Base-by-base conservation (phyloP, 2,888 invertebrate genomes). In the Leptopterna dolabrata region DNA sequence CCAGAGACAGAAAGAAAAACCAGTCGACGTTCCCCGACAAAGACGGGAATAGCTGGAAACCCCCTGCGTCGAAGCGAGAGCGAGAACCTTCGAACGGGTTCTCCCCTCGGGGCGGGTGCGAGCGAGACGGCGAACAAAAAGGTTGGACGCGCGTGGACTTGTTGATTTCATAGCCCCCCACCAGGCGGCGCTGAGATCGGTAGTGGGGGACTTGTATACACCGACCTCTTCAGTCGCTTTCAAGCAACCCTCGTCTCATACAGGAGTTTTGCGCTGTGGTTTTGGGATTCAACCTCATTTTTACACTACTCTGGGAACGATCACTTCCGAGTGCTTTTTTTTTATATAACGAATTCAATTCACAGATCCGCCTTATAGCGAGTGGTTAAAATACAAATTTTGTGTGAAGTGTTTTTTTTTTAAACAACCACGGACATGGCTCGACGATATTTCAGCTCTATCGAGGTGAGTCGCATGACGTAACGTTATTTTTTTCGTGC, bases 151-250 rank as follows among this genome's bases (percentile, higher is more conserved):
- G 81, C 47, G 47, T 81, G 83, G 83, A 83, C 63, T 71, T 83
- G 83, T 83, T 71, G 83, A 70, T 83, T 83, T 43, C 63, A 29
- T 36, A 36, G 63, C 41, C 83, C 47, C 47, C 83, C 83, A 13
- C 83, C 70, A 83, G 83, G 83, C 83, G 83, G 83, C 83, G 83
- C 70, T 63, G 70, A 71, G 70, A 83, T 83, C 83, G 83, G 63
- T 43, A 41, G 83, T 63, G 83, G 83, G 70, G 70, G 70, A 36
- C 43, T 71, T 71, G 83, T 47, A 63, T 71, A 45, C 83, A 47
- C 83, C 83, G 83, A 83, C 83, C 83, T 63, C 83, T 71, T 83
- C 70, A 83, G 83, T 83, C 71, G 83, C 83, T 83, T 71, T 63
- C 47, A 63, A 83, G 83, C 83, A 70, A 19, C 83, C 83, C 45